phyloP scores from a whole-genome alignment of 2,888 invertebrate species.

The Pollenia angustigena region DNA sequence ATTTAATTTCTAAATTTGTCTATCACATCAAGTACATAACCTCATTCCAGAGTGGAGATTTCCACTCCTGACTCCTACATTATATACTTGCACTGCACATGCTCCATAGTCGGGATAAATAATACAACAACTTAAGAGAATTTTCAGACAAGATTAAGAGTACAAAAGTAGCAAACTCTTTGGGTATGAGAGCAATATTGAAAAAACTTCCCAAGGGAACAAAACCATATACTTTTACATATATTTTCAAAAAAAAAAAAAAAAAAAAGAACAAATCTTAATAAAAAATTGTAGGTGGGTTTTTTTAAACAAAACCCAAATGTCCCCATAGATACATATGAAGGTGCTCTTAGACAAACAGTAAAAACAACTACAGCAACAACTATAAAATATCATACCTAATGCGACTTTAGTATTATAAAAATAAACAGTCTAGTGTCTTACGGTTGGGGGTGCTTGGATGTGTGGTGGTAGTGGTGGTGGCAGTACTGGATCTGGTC shows the following conservation, averaged over 20 bases:
- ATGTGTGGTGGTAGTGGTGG: conserved; percentile 12
- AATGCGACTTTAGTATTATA: conserved; percentile 63
- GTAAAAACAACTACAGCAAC: conserved; percentile 5
- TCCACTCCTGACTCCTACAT: conserved; percentile 26
- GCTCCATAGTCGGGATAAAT: conserved; percentile 27
- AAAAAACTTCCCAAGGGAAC: conserved; percentile 49
- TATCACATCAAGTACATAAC: conserved; percentile 48
- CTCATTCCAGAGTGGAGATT: conserved; percentile 16
- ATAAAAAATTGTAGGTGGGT: conserved; percentile 51
- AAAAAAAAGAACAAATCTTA: neutral
- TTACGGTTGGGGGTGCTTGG: conserved; percentile 43
- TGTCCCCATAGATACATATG: conserved; percentile 63
- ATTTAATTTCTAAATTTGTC: conserved; percentile 58
- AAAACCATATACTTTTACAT: conserved; percentile 2
- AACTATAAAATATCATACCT: conserved; percentile 20
- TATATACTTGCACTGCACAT: conserved; percentile 62
- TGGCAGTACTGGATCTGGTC: conserved; percentile 9
- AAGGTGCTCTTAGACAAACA: conserved; percentile 65
- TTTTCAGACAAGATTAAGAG: conserved; percentile 36
- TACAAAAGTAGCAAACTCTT: conserved; percentile 20
- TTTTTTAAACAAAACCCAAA: conserved; percentile 42
- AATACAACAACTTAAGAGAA: conserved; percentile 37
- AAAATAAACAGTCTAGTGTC: conserved; percentile 68
- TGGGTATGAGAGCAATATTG: neutral
- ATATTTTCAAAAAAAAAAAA: neutral